These are phyloP conservation scores for Aurelia aurita DNA, from an alignment of 30 jellyfish, hydroid and myxozoan species.

Conservation along the genomic window DNA sequence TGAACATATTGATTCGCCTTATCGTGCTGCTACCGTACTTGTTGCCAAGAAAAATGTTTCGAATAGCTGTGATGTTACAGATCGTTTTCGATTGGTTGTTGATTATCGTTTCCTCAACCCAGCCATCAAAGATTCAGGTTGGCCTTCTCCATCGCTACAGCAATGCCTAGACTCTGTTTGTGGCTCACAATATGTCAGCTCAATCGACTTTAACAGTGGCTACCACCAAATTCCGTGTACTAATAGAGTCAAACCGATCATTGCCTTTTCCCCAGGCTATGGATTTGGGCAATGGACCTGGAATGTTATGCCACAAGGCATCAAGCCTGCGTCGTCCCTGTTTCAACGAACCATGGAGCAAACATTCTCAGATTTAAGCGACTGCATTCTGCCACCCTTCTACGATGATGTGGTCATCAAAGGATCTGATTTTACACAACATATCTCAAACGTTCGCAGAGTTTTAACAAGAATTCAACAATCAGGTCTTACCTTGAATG, in stretches of 20 bases:
- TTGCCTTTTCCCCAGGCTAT: conserved; percentile 40
- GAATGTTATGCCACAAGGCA: conserved; percentile 53
- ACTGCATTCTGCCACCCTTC: conserved; percentile 43
- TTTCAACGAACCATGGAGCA: conserved; percentile 52
- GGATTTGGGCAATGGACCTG: conserved; percentile 37
- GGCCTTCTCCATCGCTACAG: conserved; percentile 47
- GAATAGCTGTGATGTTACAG: conserved; percentile 23
- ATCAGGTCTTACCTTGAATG: conserved; percentile 27
- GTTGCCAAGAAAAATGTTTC: conserved; percentile 51
- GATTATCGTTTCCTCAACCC: conserved; percentile 24
- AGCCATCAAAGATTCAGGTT: conserved; percentile 36
- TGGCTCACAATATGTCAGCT: conserved; percentile 41
- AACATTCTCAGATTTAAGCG: conserved; percentile 6
- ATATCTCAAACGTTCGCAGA: conserved; percentile 24
- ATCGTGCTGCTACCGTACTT: conserved; percentile 54
- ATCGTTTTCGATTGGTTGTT: conserved; percentile 14
- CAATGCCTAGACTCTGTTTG: conserved; percentile 29
- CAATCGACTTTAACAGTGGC: conserved; percentile 46
- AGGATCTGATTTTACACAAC: conserved; percentile 27
- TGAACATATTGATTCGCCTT: conserved; percentile 45
- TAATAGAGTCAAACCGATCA: conserved; percentile 12
- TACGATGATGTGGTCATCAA: conserved; percentile 31
- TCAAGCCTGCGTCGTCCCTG: conserved; percentile 20
- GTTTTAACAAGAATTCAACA: conserved; percentile 38
- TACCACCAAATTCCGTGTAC: conserved; percentile 23